Evolutionary conservation across 2,113 vertebrate genomes (phyloP).

Genomic region (Corythoichthys intestinalis): DNA sequence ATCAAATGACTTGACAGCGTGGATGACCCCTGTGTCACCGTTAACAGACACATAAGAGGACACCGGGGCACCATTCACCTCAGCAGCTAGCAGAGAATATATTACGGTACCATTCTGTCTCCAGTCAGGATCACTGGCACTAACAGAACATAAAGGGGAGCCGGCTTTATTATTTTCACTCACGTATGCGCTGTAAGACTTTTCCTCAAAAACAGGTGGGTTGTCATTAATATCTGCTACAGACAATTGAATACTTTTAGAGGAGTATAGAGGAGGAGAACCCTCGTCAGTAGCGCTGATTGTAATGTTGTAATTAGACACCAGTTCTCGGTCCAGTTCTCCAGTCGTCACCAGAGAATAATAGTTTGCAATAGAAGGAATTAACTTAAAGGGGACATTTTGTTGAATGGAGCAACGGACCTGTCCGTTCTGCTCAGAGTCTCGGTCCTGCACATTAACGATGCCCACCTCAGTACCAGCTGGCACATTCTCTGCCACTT

Average conservation of each 20-base stretch:
- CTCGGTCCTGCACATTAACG: neutral
- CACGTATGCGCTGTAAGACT: too few relatives aligned
- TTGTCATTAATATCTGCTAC: too few relatives aligned
- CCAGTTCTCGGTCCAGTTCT: conserved; percentile 47
- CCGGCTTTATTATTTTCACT: conserved; percentile 36
- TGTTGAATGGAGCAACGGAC: neutral
- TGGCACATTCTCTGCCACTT: neutral
- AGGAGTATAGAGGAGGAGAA: too few relatives aligned
- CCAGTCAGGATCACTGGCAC: conserved; percentile 52
- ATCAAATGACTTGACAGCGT: too few relatives aligned
- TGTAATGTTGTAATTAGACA: conserved; percentile 45
- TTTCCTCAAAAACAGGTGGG: too few relatives aligned
- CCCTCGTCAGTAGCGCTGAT: conserved; percentile 8
- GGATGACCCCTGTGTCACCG: conserved; percentile 43
- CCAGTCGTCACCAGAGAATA: conserved; percentile 43
- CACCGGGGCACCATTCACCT: conserved; percentile 37
- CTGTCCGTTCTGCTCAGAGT: neutral
- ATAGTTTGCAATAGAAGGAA: neutral
- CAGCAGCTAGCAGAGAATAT: conserved; percentile 68
- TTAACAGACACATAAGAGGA: conserved; percentile 74
- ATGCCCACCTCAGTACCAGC: neutral
- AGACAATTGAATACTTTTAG: too few relatives aligned
- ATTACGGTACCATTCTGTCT: conserved; percentile 25
- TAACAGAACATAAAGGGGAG: conserved; percentile 48
- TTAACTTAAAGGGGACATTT: neutral